A percentile compares a stretch with the other conserved stretches of the same genome.
These are phyloP conservation scores for Triops longicaudatus DNA, from an alignment of 1,140 invertebrate genomes.

Conservation along the genomic window DNA sequence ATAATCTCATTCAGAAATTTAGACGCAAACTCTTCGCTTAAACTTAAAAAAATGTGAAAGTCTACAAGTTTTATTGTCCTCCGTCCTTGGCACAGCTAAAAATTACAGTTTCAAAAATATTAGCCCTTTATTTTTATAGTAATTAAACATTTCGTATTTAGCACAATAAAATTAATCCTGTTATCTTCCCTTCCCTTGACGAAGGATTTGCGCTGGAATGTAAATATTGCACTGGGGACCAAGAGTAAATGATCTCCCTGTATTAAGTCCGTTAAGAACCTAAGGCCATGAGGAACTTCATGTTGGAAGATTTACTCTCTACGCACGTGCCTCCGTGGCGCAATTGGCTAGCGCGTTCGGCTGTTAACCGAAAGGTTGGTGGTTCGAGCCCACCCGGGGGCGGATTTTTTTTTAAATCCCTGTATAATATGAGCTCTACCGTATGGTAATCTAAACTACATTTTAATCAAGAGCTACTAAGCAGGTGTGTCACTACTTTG, in stretches of 20 bases:
- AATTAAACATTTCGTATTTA: too few relatives aligned
- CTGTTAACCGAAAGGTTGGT: conserved; percentile 84
- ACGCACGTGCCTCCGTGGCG: conserved; percentile 63
- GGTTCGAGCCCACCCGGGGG: conserved; percentile 75
- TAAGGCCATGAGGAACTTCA: too few relatives aligned
- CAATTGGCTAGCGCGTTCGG: conserved; percentile 76
- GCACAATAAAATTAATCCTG: too few relatives aligned
- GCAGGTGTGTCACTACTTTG: too few relatives aligned
- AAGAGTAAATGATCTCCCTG: conserved; percentile 51
- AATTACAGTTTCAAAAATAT: background rate
- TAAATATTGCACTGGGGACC: conserved; percentile 52
- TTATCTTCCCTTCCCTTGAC: conserved; percentile 43
- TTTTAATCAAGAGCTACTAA: background rate
- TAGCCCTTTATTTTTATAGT: background rate
- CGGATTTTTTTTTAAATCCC: conserved; percentile 37
- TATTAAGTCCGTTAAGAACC: conserved; percentile 55
- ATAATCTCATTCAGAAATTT: background rate
- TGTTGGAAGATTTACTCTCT: too few relatives aligned
- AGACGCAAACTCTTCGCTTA: background rate
- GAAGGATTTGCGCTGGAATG: conserved; percentile 48
- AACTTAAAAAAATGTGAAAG: background rate
- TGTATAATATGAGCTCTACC: background rate
- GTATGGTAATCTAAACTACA: too few relatives aligned
- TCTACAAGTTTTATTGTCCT: background rate
- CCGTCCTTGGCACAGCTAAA: background rate